These are phyloP conservation scores for Drosophila recens DNA, from an alignment of 2,888 invertebrate species.

Conservation along the genomic window DNA sequence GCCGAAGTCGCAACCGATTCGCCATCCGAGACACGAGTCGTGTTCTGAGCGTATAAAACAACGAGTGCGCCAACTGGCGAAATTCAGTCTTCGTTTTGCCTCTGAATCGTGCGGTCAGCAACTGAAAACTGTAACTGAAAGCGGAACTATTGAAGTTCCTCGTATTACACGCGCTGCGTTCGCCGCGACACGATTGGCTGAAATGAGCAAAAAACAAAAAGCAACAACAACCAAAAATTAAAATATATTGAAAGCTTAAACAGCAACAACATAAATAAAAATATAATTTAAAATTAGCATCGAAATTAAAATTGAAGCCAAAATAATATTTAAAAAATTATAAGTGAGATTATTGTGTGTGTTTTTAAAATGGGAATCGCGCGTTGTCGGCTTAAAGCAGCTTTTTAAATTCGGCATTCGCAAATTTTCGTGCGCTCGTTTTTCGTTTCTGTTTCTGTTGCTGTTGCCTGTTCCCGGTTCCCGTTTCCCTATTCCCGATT, in stretches of 20 bases:
- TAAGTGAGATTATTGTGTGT: constrained; percentile 9
- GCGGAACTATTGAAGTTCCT: constrained; percentile 9
- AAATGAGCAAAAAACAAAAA: constrained; percentile 43
- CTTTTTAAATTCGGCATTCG: constrained; percentile 40
- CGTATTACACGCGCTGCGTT: constrained; percentile 54
- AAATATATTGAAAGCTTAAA: constrained; percentile 25
- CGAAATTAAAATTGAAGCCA: neutral
- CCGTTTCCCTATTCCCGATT: constrained; percentile 9
- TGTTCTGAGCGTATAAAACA: constrained; percentile 67
- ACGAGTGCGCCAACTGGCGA: constrained; percentile 71
- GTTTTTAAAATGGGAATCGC: constrained; percentile 3
- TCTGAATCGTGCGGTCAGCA: constrained; percentile 79
- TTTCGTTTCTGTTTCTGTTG: constrained; percentile 46
- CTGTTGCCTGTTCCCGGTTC: constrained; percentile 15
- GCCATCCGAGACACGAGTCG: neutral
- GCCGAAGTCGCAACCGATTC: neutral
- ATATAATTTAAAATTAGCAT: constrained; percentile 11
- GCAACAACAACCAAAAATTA: constrained; percentile 12
- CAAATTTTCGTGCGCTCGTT: constrained; percentile 64
- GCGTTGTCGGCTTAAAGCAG: constrained; percentile 48
- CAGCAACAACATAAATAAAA: constrained; percentile 19
- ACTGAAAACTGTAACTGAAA: constrained; percentile 28
- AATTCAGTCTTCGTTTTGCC: constrained; percentile 80
- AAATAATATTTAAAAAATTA: neutral
- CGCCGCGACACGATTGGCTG: constrained; percentile 66